Evolutionary conservation across 2,888 invertebrate genomes (phyloP), one percentile per base, ranked within the genome.

Genomic region (Shargacucullia verbasci): DNA sequence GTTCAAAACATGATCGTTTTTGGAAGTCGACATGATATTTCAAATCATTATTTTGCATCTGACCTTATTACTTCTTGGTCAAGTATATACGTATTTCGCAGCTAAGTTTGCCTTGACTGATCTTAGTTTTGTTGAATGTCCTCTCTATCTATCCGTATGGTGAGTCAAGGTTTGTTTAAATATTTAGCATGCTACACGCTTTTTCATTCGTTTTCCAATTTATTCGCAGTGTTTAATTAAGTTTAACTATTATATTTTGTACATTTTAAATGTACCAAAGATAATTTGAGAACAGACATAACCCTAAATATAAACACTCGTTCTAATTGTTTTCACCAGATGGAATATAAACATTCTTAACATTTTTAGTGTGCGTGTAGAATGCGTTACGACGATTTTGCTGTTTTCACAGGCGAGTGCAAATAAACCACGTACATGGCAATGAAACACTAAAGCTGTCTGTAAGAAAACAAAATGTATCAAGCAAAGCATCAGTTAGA

Each of bases 401-500:
- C 68, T 66, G 58, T 62, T 69, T 73, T 59, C 60, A 75, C 66
- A 73, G 74, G 64, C 65, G 71, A 71, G 79, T 77, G 77, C 80
- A 78, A 78, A 72, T 70, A 76, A 76, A 80, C 73, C 73, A 79
- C 66, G 60, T 73, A 79, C 54, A 80, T 78, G 78, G 73, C 73
- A 76, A 80, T 81, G 76, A 71, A 76, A 77, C 75, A 73, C 73
- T 77, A 62, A 82, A 83, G 83, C 81, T 76, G 65, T 69, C 67
- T 57, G 64, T 72, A 79, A 75, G 62, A 75, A 81, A 79, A 76
- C 70, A 70, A 76, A 75, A 77, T 74, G 73, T 80, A 78, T 79
- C 69, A 87, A 85, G 83, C 85, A 84, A n/a, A 88, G 81, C 86
- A 77, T 75, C 73, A 73, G 81, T 84, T 82, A 83, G 75, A 77